phyloP scores from a whole-genome alignment of 2,797 vertebrate genomes.

The Phaenicophaeus curvirostris region DNA sequence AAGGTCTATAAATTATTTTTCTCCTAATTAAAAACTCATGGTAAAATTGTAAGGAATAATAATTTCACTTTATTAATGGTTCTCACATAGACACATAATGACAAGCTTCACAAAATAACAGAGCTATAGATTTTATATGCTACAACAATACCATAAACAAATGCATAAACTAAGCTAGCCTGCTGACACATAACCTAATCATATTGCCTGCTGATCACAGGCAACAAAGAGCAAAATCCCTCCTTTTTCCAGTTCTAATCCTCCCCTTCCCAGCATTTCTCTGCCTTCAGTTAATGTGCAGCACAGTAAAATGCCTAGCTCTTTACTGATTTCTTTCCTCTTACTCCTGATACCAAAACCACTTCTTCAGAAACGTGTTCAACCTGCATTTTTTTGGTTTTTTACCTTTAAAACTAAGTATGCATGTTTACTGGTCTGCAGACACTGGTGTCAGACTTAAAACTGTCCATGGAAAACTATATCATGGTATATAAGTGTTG shows the following conservation, averaged over 20 bases:
- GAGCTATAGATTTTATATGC: neutral
- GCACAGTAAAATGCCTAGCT: neutral
- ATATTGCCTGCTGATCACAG: neutral
- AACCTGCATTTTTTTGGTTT: neutral
- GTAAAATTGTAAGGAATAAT: neutral
- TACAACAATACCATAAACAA: neutral
- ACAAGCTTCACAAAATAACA: neutral
- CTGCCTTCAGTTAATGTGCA: neutral
- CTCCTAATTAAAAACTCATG: neutral
- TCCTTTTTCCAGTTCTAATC: neutral
- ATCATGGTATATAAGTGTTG: no score
- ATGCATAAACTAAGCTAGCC: neutral
- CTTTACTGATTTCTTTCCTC: neutral
- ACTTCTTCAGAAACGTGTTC: neutral
- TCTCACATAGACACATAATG: neutral
- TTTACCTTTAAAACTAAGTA: neutral
- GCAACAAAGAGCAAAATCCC: neutral
- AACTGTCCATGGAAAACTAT: neutral
- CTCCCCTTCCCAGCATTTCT: rapidly evolving
- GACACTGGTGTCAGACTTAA: neutral
- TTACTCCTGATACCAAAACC: neutral
- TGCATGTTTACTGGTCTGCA: neutral
- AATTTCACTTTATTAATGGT: neutral
- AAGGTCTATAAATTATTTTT: neutral
- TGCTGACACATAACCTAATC: rapidly evolving